phyloP scores from a whole-genome alignment of 2,888 invertebrate species.

The Drosophila quasianomalipes region DNA sequence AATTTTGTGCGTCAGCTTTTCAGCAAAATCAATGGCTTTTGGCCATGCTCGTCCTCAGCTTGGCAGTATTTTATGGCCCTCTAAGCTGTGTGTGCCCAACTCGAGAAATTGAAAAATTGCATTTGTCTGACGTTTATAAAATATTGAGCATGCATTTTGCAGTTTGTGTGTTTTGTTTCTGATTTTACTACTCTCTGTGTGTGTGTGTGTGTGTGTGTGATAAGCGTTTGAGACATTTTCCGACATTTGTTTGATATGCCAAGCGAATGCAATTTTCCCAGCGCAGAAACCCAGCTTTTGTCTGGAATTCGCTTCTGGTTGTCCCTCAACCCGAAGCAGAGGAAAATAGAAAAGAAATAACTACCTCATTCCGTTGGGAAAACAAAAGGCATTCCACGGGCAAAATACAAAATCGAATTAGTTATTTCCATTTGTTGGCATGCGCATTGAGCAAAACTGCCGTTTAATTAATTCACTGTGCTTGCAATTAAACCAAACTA shows the following conservation, averaged over 20 bases:
- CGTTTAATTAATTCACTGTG: conserved; percentile 32
- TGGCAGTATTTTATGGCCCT: conserved; percentile 63
- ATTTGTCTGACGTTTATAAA: conserved; percentile 70
- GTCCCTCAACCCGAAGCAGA: conserved; percentile 16
- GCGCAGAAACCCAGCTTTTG: conserved; percentile 4
- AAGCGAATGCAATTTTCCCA: conserved; percentile 13
- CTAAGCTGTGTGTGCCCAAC: conserved; percentile 61
- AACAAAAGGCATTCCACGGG: conserved; percentile 34
- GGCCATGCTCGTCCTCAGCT: conserved; percentile 21
- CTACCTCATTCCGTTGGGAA: conserved; percentile 48
- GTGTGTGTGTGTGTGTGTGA: conserved; percentile 27
- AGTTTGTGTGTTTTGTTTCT: conserved; percentile 11
- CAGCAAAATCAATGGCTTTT: conserved; percentile 19
- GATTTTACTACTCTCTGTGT: neutral
- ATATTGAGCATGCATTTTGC: conserved; percentile 62
- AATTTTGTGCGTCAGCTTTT: conserved; percentile 46
- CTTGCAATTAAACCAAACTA: conserved; percentile 46
- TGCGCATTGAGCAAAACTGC: conserved; percentile 22
- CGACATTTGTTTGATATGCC: conserved; percentile 44
- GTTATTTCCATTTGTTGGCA: conserved; percentile 2
- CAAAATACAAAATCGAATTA: conserved; percentile 7
- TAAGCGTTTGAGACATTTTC: conserved; percentile 66
- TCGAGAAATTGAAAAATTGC: conserved; percentile 77
- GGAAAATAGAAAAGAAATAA: neutral
- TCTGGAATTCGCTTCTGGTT: conserved; percentile 47